Conservation (phyloP, 2,113 vertebrate species). For the Stegastes partitus region DNA sequence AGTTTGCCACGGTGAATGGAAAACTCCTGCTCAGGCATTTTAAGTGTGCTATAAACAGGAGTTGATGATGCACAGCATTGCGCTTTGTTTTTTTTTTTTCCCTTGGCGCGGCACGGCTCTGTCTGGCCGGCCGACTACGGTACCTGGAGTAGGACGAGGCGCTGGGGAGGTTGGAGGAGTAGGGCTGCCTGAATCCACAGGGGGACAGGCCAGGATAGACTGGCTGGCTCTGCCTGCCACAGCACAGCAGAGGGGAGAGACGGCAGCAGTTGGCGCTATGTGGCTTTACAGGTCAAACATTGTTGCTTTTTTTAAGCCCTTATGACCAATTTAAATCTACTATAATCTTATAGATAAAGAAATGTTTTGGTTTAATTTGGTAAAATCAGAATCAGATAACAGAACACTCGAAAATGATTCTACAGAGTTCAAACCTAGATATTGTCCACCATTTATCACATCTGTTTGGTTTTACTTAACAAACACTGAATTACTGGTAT, state of each 20-base stretch:
- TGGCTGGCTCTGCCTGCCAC: conserved; percentile 96
- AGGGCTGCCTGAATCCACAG: conserved; percentile 98
- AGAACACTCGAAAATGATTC: too few relatives aligned
- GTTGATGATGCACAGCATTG: conserved; percentile 44
- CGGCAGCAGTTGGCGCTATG: conserved; percentile 59
- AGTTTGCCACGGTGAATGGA: conserved; percentile 14
- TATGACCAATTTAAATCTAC: neutral
- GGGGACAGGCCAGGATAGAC: conserved; percentile 95
- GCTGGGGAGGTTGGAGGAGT: conserved; percentile 90
- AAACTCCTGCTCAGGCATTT: conserved; percentile 45
- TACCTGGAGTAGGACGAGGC: conserved; percentile 98
- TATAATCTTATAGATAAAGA: neutral
- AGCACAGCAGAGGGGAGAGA: conserved; percentile 76
- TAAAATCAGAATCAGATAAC: too few relatives aligned
- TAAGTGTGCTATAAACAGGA: conserved; percentile 67
- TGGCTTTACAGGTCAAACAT: conserved; percentile 37
- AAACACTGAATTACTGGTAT: too few relatives aligned
- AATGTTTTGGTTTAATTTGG: too few relatives aligned
- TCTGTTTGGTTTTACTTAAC: too few relatives aligned
- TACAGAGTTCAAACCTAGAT: too few relatives aligned
- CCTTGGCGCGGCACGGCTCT: conserved; percentile 18
- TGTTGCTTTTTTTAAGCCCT: neutral
- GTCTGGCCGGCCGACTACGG: conserved; percentile 81
- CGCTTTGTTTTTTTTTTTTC: neutral
- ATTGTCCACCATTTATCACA: too few relatives aligned